Evolutionary conservation across 2,888 invertebrate genomes (phyloP), one percentile per base, ranked within the genome.

Genomic region (Acronicta alni): DNA sequence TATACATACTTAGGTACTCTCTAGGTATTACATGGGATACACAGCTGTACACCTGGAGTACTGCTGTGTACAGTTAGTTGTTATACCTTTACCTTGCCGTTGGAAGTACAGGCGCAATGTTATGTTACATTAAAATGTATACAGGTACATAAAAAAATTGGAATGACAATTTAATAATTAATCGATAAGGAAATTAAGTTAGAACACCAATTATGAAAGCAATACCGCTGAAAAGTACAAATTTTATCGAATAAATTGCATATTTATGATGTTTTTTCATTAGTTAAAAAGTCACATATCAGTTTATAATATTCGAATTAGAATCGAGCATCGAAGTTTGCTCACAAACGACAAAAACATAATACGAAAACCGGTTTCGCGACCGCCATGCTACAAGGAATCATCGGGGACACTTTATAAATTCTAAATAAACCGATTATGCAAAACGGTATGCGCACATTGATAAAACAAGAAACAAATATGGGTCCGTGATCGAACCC

Each of bases 381-480:
- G 45, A 54, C 67, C 68, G 71, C 70, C 73, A 63, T 74, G 71
- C 69, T 71, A 71, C 71, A 75, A 75, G 74, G 77, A 79, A 81
- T 80, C 80, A 77, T 72, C 51, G 70, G 78, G 78, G 81, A 86
- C 82, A 85, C 79, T 85, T 83, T 85, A 84, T 86, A 83, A 70
- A 64, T 74, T 74, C 81, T 79, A 84, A 86, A 88, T 87, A 86
- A 87, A 85, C 83, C 83, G 88, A 90, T 89, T 89, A 89, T 89
- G 86, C 87, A 85, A 89, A 90, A 79, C 79, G 75, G 69, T 79
- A 75, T 75, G 78, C 78, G 75, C 77, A 77, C 80, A 72, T 63
- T 65, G 65, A 65, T 73, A 72, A 76, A 83, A 84, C 63, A 72
- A 73, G 77, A 77, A 84, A 80, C 77, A 81, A 81, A 70, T 69